These are phyloP conservation scores for Cyclura pinguis DNA, from an alignment of 2,797 vertebrate species.

Conservation along the genomic window DNA sequence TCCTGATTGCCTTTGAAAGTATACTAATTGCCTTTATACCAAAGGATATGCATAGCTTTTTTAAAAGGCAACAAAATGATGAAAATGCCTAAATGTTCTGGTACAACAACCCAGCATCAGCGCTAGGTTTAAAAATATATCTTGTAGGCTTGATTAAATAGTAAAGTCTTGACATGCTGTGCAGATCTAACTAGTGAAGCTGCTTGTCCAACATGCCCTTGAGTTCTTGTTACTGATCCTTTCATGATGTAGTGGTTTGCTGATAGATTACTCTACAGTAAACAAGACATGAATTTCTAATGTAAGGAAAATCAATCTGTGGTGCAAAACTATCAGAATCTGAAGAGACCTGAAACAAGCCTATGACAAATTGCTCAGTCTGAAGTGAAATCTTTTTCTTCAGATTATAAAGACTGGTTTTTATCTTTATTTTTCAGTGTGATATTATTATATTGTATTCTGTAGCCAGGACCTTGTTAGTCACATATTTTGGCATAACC, in stretches of 20 bases:
- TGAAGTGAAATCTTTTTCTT: not conserved
- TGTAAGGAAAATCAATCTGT: conserved; percentile 7
- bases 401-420: not conserved
- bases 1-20: no score
- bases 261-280: not conserved
- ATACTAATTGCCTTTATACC: not conserved
- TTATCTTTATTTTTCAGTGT: not conserved
- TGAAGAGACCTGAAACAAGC: not conserved
- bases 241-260: not conserved
- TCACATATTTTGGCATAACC: no score
- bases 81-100: not conserved
- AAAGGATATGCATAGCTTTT: not conserved
- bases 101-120: not conserved
- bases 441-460: not conserved
- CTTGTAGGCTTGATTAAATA: not conserved
- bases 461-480: not conserved
- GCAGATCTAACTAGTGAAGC: not conserved
- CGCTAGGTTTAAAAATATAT: not conserved
- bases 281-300: conserved; percentile 25
- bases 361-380: not conserved
- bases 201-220: not conserved
- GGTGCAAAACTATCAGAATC: not conserved
- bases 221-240: not conserved
- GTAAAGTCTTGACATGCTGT: not conserved
- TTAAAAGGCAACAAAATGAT: not conserved